Conservation (phyloP, 2,113 vertebrate genomes). For the Plecotus auritus region DNA sequence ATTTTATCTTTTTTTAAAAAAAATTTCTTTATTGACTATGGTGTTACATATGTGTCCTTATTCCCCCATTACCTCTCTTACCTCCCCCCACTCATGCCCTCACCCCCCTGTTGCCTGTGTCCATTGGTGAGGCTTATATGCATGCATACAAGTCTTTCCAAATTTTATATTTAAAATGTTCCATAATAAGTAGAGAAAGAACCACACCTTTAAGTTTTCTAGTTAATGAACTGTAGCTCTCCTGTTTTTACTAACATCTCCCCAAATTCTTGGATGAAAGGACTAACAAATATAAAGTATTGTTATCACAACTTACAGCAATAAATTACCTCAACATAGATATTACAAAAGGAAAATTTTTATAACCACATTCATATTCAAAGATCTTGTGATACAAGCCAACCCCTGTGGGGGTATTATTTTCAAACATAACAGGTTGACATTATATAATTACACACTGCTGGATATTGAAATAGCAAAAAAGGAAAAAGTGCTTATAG, state of each 20-base stretch:
- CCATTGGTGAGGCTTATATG: too few species aligned
- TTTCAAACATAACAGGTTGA: slow-evolving; percentile 73
- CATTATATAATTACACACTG: slow-evolving; percentile 75
- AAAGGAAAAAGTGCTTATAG: slow-evolving; percentile 59
- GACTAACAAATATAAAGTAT: slow-evolving; percentile 53
- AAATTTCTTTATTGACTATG: too few species aligned
- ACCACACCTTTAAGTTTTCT: slow-evolving; percentile 12
- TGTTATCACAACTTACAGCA: slow-evolving; percentile 58
- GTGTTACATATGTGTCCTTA: too few species aligned
- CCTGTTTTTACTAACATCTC: slow-evolving; percentile 52
- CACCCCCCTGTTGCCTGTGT: too few species aligned
- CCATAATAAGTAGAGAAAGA: slow-evolving; percentile 26
- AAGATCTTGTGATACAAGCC: slow-evolving; percentile 65
- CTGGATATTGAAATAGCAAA: slow-evolving; percentile 71
- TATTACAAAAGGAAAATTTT: slow-evolving; percentile 60
- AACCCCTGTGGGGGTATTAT: slow-evolving; percentile 68
- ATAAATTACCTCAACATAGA: slow-evolving; percentile 59
- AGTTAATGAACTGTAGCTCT: slow-evolving; percentile 40
- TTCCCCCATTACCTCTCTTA: too few species aligned
- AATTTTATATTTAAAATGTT: slow-evolving; percentile 20
- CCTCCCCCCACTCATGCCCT: too few species aligned
- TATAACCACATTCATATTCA: slow-evolving; percentile 64
- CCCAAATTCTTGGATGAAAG: slow-evolving; percentile 41
- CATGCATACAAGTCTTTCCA: not conserved
- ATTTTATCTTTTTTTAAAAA: not conserved